Percentiles rank a stretch among this genome's conserved stretches.
Conservation (phyloP, 2,797 vertebrate genomes). For the Danionella dracula region DNA sequence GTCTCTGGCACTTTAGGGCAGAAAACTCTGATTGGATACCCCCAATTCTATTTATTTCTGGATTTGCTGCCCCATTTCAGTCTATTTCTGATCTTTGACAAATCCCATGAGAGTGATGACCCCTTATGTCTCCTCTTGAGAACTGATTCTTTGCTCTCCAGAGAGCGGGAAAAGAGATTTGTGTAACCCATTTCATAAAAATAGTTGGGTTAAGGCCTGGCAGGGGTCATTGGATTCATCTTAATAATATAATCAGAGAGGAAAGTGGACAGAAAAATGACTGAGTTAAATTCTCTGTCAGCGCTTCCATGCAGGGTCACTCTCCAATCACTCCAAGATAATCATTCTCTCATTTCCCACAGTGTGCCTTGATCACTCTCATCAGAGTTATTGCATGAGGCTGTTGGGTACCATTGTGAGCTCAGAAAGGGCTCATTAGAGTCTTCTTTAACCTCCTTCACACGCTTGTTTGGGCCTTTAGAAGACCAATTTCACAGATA, state of each 20-base stretch:
- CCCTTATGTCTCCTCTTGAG: conserved; percentile 25
- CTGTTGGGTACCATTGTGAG: conserved; percentile 50
- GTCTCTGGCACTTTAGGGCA: neutral
- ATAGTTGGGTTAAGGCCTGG: conserved; percentile 58
- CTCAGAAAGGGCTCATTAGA: conserved; percentile 37
- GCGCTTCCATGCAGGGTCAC: conserved; percentile 64
- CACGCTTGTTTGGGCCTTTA: conserved; percentile 13
- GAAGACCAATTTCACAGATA: conserved; percentile 24
- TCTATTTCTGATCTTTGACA: conserved; percentile 20
- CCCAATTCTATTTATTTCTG: conserved; percentile 3
- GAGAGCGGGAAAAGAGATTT: conserved; percentile 53
- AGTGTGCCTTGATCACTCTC: conserved; percentile 63
- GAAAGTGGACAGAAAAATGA: conserved; percentile 62
- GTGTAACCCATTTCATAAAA: conserved; percentile 66
- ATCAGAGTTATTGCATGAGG: conserved; percentile 60
- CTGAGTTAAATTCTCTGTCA: conserved; percentile 55
- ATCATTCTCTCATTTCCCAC: conserved; percentile 63
- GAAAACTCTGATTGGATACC: neutral
- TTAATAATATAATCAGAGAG: conserved; percentile 71
- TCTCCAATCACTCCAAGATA: conserved; percentile 60
- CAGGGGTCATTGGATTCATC: conserved; percentile 62
- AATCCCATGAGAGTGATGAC: conserved; percentile 22
- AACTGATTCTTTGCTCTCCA: conserved; percentile 34
- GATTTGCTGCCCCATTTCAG: neutral
- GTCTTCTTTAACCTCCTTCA: conserved; percentile 17